Conservation (phyloP, 2,797 vertebrate genomes). For the Cyprinodon diabolis region DNA sequence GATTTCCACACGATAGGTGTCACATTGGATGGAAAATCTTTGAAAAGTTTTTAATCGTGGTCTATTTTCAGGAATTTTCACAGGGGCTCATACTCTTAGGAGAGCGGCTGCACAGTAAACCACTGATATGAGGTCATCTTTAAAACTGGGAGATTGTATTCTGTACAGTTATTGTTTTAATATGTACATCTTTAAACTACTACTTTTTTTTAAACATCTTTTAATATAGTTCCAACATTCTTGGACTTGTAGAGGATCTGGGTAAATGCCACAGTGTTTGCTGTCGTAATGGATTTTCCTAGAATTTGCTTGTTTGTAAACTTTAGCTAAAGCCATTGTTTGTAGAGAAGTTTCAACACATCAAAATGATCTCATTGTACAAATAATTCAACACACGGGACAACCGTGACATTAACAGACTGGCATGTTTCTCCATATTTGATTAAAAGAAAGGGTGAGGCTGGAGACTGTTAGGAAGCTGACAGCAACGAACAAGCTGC, state of each 20-base stretch:
- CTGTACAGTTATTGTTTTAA: neutral
- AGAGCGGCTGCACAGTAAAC: neutral
- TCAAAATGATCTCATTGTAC: neutral
- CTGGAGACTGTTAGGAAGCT: neutral
- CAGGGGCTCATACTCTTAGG: neutral
- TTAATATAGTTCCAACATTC: neutral
- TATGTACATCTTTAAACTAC: neutral
- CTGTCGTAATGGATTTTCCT: neutral
- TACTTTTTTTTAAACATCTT: neutral
- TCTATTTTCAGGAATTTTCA: neutral
- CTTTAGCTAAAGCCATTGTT: neutral
- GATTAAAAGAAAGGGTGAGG: neutral
- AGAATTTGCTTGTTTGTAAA: neutral
- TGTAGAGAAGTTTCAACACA: neutral
- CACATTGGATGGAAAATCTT: neutral
- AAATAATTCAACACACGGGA: neutral
- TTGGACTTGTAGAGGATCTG: neutral
- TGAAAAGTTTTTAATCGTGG: neutral
- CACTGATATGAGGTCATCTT: neutral
- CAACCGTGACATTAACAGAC: neutral
- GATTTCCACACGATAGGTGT: neutral
- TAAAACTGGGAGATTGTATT: neutral
- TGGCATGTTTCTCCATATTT: neutral
- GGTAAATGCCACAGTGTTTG: neutral
- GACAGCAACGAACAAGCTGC: neutral